Evolutionary conservation across 2,888 invertebrate genomes (phyloP).

Genomic region (Leptothorax acervorum): DNA sequence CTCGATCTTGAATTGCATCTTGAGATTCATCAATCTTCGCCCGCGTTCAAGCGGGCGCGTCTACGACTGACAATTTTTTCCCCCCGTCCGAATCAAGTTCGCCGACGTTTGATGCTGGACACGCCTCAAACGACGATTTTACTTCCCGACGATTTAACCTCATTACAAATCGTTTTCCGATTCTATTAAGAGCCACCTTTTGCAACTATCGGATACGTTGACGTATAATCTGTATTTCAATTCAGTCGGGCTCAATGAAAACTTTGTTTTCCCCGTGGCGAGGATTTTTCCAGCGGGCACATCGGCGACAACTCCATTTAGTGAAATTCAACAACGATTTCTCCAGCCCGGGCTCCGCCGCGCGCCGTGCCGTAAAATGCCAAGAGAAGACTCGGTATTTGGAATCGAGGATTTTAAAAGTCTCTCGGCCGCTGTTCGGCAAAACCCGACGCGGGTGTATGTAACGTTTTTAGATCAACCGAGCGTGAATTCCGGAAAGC

Average conservation of each 20-base stretch:
- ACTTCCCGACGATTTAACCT: slow-evolving; percentile 15
- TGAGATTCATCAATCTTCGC: slow-evolving; percentile 41
- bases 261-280: slow-evolving; percentile 50
- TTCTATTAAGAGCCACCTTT: slow-evolving; percentile 57
- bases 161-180: slow-evolving; percentile 70
- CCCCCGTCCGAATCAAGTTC: background rate
- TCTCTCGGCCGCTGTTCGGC: background rate
- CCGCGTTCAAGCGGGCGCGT: background rate
- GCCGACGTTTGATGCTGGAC: slow-evolving; percentile 1
- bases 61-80: slow-evolving; percentile 3
- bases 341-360: background rate
- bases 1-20: slow-evolving; percentile 6
- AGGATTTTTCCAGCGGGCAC: background rate
- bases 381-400: background rate
- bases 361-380: background rate
- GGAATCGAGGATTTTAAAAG: slow-evolving; percentile 9
- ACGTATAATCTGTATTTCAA: slow-evolving; percentile 63
- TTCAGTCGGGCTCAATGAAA: slow-evolving; percentile 56
- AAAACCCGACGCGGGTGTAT: background rate
- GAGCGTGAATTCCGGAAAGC: slow-evolving; percentile 3
- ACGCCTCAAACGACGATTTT: slow-evolving; percentile 36
- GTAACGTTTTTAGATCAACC: slow-evolving; percentile 19
- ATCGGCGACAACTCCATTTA: slow-evolving; percentile 21
- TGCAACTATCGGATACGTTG: slow-evolving; percentile 22
- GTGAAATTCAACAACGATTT: slow-evolving; percentile 32